Percentiles rank a stretch among this genome's conserved stretches.
phyloP scores from a whole-genome alignment of 2,113 vertebrate genomes.

The Cervus canadensis region DNA sequence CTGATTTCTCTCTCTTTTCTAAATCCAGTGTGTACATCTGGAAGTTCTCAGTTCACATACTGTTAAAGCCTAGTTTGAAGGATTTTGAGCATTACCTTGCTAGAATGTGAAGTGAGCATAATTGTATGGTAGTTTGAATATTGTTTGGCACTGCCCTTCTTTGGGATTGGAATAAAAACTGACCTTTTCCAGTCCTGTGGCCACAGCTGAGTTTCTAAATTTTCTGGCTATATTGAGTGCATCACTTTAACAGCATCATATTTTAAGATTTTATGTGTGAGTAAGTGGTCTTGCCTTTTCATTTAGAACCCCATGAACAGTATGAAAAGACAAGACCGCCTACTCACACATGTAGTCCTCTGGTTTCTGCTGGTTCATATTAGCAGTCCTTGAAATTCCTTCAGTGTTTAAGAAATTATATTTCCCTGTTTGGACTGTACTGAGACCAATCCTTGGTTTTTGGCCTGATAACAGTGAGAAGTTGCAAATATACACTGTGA shows the following conservation, averaged over 20 bases:
- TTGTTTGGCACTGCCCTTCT: not conserved
- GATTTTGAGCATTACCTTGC: not conserved
- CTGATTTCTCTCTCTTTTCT: not conserved
- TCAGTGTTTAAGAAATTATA: not conserved
- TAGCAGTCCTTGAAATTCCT: not conserved
- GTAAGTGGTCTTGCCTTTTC: not conserved
- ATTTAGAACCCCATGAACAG: not conserved
- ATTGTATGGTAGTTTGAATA: not conserved
- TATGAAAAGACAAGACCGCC: not conserved
- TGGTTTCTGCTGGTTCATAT: not conserved
- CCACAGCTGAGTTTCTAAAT: not conserved
- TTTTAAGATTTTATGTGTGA: not conserved
- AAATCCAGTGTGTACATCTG: not conserved
- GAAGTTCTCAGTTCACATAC: not conserved
- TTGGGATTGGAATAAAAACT: not conserved
- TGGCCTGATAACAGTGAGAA: not conserved
- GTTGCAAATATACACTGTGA: not conserved
- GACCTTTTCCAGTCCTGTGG: not conserved
- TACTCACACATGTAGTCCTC: not conserved
- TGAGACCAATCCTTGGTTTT: not conserved
- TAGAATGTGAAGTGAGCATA: not conserved
- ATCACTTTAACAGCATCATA: not conserved
- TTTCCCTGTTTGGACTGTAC: not conserved
- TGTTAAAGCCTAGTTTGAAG: not conserved
- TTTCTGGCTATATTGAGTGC: not conserved